Base-by-base conservation (phyloP, 1,140 invertebrate genomes). In the Dryas iulia region DNA sequence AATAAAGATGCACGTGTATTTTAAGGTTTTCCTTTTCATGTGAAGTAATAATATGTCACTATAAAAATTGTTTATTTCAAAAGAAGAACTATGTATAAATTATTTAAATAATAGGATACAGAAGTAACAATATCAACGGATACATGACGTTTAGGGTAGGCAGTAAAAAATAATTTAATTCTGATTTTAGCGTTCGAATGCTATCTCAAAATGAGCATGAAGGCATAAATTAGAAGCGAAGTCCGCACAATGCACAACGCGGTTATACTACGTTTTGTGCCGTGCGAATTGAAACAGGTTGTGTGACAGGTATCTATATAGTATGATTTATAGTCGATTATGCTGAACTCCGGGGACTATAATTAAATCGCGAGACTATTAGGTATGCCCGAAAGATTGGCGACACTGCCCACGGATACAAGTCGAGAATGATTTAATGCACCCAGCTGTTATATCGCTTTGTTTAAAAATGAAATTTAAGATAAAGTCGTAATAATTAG, bases 351-450 rank as follows among this genome's bases (percentile, higher is more conserved):
- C 76, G 71, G 71, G 70, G 69, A 81, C 80, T 89, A 87, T 90
- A 90, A 91, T 90, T 91, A 91, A 91, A 89, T 83, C 81, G 79
- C 86, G 78, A 81, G 82, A 79, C 86, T 83, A 87, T 91, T 88
- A 81, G 75, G 73, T 79, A 87, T 85, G 79, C 78, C 84, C 85
- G 66, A 87, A 88, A 89, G 78, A 86, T 84, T 80, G 78, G 81
- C 76, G 82, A 87, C 86, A 83, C 80, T 81, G 81, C 86, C 85
- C 79, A 87, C 82, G 82, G 79, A 87, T 83, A 84, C 76, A 69
- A 74, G 71, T 64, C 71, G 66, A 78, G 79, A 62, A 76, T 87
- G 86, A 87, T 90, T 90, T 89, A 85, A 76, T 80, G 74, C 81
- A 68, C 63, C 81, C 79, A 83, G 81, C 84, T 86, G 83, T 76